Evolutionary conservation across 2,888 invertebrate genomes (phyloP), one percentile per base, ranked within the genome.

Genomic region (Cyaniris semiargus): DNA sequence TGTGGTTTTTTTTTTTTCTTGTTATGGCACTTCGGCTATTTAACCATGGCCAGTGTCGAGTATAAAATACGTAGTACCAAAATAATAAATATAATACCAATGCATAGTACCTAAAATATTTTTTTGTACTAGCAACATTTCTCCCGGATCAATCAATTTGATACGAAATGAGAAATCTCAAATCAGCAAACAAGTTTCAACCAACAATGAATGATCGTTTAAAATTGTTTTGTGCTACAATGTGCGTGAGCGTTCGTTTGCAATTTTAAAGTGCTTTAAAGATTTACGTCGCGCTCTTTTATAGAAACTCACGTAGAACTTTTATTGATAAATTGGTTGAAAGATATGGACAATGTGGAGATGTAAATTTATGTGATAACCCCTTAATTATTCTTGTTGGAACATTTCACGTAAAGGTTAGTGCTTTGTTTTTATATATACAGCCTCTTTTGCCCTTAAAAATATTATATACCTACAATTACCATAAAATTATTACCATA

Each of bases 141-240:
- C 5, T 56, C 34, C 34, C 10, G 71, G 56, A 76, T 76, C 38
- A 76, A 76, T 76, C 76, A 76, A 76, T 58, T 58, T 66, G 60
- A 27, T 34, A n/a, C n/a, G n/a, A n/a, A n/a, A n/a, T n/a, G n/a
- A 34, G 23, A 13, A 58, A 58, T 58, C 21, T 58, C 58, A 21
- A 58, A 58, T 58, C 58, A 58, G 58, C 58, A 66, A 66, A 3
- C 27, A 27, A 27, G 48, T 48, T 48, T 38, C 60, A 58, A n/a
- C 8, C 60, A 58, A 21, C 60, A 60, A 60, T 60, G 13, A 60
- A 60, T 23, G 10, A 23, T 60, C 27, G 27, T 66, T 27, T 27
- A 27, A 66, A 66, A 27, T 34, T 34, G 6, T 34, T 34, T 34
- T 5, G 6, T 34, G 6, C 1, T 21, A 3, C 60, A 60, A 10